Evolutionary conservation across 2,113 vertebrate species (phyloP), one percentile per base, ranked within the genome.

Genomic region (Periophthalmus modestus): DNA sequence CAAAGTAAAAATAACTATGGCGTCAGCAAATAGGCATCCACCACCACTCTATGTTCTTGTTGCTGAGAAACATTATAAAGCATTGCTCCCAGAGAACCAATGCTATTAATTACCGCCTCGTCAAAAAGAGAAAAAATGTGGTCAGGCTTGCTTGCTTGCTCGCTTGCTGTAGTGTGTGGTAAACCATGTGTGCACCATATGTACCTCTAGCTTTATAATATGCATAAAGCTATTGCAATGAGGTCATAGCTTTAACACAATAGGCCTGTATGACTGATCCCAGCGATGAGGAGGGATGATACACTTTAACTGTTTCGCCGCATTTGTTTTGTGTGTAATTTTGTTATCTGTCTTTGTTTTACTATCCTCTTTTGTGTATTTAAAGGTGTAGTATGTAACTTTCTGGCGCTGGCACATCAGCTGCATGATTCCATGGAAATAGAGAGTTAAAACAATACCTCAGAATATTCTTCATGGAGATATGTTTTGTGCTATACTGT

Each of bases 11-110:
- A 93, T 92, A 92, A 90, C 77, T 84, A 81, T 89, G 81, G 48
- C 79, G 88, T 94, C 93, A 94, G 86, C 81, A 86, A 72, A 73
- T 82, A 93, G 83, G 87, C 89, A 93, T 92, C 78, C 86, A 72
- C 77, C 86, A 71, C 77, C 74, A 81, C 76, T 73, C 84, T 43
- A 80, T 79, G 83, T 90, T 88, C 74, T 75, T 46, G 33, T 80
- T 87, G 87, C 87, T 79, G 73, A 88, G 83, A 88, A 86, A 84
- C 68, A 1, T 79, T 77, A 77, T 73, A 69, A 83, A 86, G 80
- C 68, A 74, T 83, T 61, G 73, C 85, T 90, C 86, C 82, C 84
- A 88, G 72, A 86, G 78, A 89, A 80, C 65, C 59, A 77, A 68
- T 24, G 34, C 68, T 81, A 86, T 89, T 92, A 89, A 94, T 92